A percentile compares a stretch with the other conserved stretches of the same genome.
Evolutionary conservation across 1,140 invertebrate genomes (phyloP).

Genomic region (Hermatobates lingyangjiaoensis): DNA sequence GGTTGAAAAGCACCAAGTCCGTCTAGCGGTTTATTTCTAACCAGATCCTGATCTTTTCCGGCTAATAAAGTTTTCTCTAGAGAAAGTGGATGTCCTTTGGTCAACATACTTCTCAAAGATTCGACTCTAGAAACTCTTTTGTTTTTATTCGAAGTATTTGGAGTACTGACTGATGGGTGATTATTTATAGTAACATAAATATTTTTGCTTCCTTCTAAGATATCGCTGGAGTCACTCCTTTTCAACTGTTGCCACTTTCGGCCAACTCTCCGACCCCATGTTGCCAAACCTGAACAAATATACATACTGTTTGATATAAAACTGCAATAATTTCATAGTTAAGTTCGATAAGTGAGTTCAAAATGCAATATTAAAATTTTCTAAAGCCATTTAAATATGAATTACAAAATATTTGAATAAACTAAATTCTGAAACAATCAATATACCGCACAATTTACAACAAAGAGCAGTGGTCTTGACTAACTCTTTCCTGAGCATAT

Average conservation of each 20-base stretch:
- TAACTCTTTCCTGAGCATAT: no score
- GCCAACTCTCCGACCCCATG: conserved; percentile 44
- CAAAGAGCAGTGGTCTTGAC: no score
- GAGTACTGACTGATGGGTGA: conserved; percentile 5
- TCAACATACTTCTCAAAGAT: conserved; percentile 33
- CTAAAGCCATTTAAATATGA: no score
- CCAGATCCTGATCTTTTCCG: no score
- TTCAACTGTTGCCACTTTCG: conserved; percentile 39
- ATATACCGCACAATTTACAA: no score
- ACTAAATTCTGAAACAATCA: no score
- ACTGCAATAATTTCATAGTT: not conserved
- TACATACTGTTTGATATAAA: not conserved
- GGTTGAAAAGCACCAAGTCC: no score
- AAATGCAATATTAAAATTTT: not conserved
- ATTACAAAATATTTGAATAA: no score
- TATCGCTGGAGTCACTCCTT: conserved; percentile 34
- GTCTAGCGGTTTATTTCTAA: not conserved
- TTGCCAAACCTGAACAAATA: conserved; percentile 30
- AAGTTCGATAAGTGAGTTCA: not conserved
- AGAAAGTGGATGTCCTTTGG: no score
- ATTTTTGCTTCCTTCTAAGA: conserved; percentile 20
- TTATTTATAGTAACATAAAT: conserved; percentile 1
- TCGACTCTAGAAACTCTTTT: conserved; percentile 35
- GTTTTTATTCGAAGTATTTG: conserved; percentile 16
- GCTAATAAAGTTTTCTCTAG: no score